These are phyloP conservation scores for Abrostola tripartita DNA, from an alignment of 2,888 invertebrate genomes.

Conservation along the genomic window DNA sequence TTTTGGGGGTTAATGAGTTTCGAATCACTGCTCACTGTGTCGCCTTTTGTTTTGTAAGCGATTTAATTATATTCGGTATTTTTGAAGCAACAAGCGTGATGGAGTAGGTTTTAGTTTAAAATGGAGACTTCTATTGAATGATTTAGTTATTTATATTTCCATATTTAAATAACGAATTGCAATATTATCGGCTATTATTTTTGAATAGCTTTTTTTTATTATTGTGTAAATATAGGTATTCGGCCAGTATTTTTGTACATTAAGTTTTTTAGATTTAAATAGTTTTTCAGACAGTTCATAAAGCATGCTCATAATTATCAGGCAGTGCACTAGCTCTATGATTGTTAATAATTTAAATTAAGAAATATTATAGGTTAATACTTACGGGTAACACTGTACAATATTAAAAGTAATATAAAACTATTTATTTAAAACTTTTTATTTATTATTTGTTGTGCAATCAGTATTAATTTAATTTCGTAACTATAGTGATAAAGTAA, in stretches of 20 bases:
- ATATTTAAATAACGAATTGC: background rate
- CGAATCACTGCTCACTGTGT: conserved; percentile 40
- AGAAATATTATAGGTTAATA: background rate
- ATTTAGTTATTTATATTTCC: background rate
- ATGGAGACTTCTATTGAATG: conserved; percentile 1
- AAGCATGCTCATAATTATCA: too few species aligned
- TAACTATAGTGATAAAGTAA: background rate
- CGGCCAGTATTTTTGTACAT: background rate
- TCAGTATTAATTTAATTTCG: too few species aligned
- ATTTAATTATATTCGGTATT: conserved; percentile 46
- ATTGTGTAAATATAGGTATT: background rate
- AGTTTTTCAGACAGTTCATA: too few species aligned
- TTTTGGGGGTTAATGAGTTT: conserved; percentile 71
- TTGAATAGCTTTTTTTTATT: background rate
- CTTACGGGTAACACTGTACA: background rate
- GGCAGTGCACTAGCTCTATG: too few species aligned
- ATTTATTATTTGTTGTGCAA: too few species aligned
- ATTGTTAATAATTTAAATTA: too few species aligned
- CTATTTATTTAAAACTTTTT: too few species aligned
- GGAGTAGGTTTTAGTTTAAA: conserved; percentile 4
- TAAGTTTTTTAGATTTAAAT: too few species aligned
- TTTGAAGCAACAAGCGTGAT: background rate
- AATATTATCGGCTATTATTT: background rate
- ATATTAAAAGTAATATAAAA: too few species aligned
- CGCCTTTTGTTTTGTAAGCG: conserved; percentile 32